Conservation (phyloP, 2,888 invertebrate genomes). For the Parnassius glacialis region DNA sequence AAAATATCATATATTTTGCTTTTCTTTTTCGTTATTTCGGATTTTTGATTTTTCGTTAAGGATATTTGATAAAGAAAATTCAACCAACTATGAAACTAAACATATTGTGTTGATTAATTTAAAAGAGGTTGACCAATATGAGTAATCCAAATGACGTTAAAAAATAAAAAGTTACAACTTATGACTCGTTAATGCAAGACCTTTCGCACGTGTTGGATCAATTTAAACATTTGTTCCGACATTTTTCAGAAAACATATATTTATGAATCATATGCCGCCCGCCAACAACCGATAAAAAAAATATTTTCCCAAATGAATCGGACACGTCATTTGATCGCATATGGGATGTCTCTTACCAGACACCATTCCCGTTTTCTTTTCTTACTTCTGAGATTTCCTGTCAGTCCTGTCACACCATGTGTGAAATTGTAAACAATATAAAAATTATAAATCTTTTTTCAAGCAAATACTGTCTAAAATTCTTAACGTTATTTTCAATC, state of each 20-base stretch:
- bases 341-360: slow-evolving; percentile 6
- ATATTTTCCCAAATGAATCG: slow-evolving; percentile 17
- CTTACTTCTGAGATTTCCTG: neutral
- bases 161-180: slow-evolving; percentile 6
- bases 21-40: no score
- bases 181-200: slow-evolving; percentile 43
- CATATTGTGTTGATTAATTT: no score
- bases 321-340: slow-evolving; percentile 16
- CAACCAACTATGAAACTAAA: no score
- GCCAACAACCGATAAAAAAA: slow-evolving; percentile 30
- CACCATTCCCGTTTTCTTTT: neutral
- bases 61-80: no score
- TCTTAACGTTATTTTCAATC: no score
- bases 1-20: no score
- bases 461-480: no score
- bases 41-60: no score
- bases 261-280: slow-evolving; percentile 49
- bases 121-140: no score
- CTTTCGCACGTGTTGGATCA: slow-evolving; percentile 43
- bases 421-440: neutral
- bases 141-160: no score
- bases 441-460: neutral
- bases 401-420: neutral
- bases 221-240: slow-evolving; percentile 34
- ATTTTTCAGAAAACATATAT: slow-evolving; percentile 43